Conservation (phyloP, 2,888 invertebrate genomes). For the Ormyrus rosae region DNA sequence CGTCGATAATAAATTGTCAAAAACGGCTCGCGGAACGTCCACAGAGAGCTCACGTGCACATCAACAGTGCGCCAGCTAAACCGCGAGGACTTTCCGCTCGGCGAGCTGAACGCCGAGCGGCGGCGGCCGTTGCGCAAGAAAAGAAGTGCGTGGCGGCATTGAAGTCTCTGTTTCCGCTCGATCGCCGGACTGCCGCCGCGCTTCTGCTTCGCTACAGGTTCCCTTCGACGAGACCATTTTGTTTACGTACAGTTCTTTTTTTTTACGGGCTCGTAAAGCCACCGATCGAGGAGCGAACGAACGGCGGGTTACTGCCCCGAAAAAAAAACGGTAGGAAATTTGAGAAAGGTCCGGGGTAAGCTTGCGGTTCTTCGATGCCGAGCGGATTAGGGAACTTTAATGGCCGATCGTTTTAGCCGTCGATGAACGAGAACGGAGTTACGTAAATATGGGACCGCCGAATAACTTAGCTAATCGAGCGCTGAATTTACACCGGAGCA, state of each 20-base stretch:
- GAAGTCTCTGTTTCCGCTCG: slow-evolving; percentile 56
- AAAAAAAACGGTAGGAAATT: slow-evolving; percentile 15
- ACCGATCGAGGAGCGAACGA: too few relatives aligned
- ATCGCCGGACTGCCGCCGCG: neutral
- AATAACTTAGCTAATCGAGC: too few relatives aligned
- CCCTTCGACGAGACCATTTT: too few relatives aligned
- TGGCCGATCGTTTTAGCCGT: neutral
- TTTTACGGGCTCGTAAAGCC: too few relatives aligned
- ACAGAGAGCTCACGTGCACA: neutral
- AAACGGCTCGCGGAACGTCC: neutral
- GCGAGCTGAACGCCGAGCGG: slow-evolving; percentile 31
- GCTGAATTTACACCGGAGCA: too few relatives aligned
- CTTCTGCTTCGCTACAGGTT: neutral
- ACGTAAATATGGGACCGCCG: too few relatives aligned
- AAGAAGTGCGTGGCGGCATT: slow-evolving; percentile 46
- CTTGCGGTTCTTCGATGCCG: slow-evolving; percentile 20
- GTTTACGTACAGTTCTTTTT: too few relatives aligned
- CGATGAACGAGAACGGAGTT: neutral
- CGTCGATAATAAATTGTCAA: slow-evolving; percentile 24
- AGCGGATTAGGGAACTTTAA: slow-evolving; percentile 5
- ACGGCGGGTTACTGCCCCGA: neutral
- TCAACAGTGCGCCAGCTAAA: neutral
- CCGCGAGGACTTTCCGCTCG: slow-evolving; percentile 29
- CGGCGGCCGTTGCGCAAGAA: slow-evolving; percentile 45
- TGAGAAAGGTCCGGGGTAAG: slow-evolving; percentile 29